Evolutionary conservation across 2,113 vertebrate species (phyloP), one percentile per base, ranked within the genome.

Genomic region (Micronycteris hirsuta): DNA sequence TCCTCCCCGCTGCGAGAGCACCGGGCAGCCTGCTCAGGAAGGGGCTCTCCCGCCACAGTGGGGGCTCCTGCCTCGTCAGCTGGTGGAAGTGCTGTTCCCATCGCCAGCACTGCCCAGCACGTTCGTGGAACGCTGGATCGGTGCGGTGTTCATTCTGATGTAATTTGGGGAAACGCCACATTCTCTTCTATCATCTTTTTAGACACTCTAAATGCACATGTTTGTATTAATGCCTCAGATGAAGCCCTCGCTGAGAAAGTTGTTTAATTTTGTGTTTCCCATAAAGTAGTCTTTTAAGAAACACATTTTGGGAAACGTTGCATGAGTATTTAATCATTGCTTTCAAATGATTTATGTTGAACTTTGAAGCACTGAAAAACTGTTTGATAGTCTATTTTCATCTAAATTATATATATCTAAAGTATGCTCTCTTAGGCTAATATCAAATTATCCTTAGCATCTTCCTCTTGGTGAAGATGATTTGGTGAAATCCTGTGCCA

Each of bases 281-380:
- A 10, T 52, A 70, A 80, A 52, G 36, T 85, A 52, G 24, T n/a
- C 36, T 95, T 94, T 80, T 31, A 63, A 91, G 81, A 91, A 77
- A 85, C 14, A 85, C 15, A 33, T 49, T 33, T 77, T 68, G 70
- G 71, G 26, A 41, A 77, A 70, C 47, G 33, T 90, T 58, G 5
- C 61, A 41, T 22, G 81, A 58, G 6, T 86, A 56, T 61, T 65
- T 91, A 15, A 47, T 68, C 54, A 49, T 33, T 58, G 33, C 47
- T 93, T 94, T 82, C 61, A 49, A 83, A 36, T 70, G 49, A 92
- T 45, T 94, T 89, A 38, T 78, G 56, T 28, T 89, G 52, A 65
- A 14, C 6, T 83, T 63, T 17, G 78, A 86, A 71, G 17, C 31
- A 47, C 33, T 2, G 4, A 82, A 90, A 71, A 61, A 45, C 63